Percentiles rank a stretch among this genome's conserved stretches.
phyloP scores from a whole-genome alignment of 1,140 invertebrate species.

The Atta cephalotes region DNA sequence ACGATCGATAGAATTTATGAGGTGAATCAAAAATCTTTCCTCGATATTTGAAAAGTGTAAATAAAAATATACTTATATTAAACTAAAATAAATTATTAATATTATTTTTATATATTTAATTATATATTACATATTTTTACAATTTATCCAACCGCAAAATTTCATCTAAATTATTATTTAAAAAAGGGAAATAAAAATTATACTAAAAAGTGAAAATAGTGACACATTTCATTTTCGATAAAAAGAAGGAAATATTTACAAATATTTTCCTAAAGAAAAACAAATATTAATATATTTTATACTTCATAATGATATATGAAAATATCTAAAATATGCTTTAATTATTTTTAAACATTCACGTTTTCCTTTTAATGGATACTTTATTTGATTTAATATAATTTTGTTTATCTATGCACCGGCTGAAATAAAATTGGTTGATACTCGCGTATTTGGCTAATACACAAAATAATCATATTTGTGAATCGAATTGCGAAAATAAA shows the following conservation, averaged over 20 bases:
- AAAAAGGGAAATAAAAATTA: background rate
- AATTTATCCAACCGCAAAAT: too few relatives aligned
- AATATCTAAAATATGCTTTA: background rate
- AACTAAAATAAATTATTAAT: too few relatives aligned
- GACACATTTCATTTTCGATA: background rate
- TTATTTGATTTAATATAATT: background rate
- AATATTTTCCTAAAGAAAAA: background rate
- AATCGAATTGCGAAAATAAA: constrained; percentile 6
- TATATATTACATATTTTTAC: too few relatives aligned
- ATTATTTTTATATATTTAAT: too few relatives aligned
- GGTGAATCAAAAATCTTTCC: background rate
- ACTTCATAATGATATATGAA: background rate
- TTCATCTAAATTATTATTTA: background rate
- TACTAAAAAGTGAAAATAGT: background rate
- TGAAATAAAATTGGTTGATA: constrained; percentile 11
- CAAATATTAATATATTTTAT: background rate
- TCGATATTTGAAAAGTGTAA: background rate
- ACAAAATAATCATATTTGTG: background rate
- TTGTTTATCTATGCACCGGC: background rate
- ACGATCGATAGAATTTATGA: background rate
- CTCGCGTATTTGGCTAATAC: background rate
- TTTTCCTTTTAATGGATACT: background rate
- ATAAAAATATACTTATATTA: too few relatives aligned
- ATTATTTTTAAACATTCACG: background rate
- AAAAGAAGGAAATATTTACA: background rate